Conservation (phyloP, 1,140 invertebrate genomes). For the Manduca sexta region DNA sequence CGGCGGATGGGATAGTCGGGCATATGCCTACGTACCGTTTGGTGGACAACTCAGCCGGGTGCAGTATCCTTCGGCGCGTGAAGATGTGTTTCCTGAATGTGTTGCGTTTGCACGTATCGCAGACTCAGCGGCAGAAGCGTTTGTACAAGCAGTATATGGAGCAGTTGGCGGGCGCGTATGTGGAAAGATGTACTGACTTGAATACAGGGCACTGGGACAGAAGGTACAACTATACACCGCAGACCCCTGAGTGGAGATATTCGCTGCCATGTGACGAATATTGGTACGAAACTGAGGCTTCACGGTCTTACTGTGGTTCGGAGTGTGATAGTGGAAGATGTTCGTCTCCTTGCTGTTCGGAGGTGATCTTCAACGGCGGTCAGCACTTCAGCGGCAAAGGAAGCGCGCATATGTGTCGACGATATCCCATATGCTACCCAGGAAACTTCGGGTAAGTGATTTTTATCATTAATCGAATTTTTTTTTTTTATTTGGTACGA, state of each 20-base stretch:
- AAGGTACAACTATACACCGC: slow-evolving; percentile 35
- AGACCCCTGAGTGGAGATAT: slow-evolving; percentile 51
- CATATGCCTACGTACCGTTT: slow-evolving; percentile 36
- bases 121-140: slow-evolving; percentile 66
- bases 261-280: slow-evolving; percentile 39
- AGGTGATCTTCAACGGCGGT: slow-evolving; percentile 69
- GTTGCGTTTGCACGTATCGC: slow-evolving; percentile 62
- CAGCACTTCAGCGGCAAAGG: slow-evolving; percentile 60
- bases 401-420: slow-evolving; percentile 33
- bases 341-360: slow-evolving; percentile 66
- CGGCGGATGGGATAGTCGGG: slow-evolving; percentile 19
- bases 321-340: slow-evolving; percentile 61
- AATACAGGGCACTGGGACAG: slow-evolving; percentile 35
- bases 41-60: slow-evolving; percentile 23
- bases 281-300: slow-evolving; percentile 40
- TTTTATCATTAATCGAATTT: too few species aligned
- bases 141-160: slow-evolving; percentile 71
- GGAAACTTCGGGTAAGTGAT: slow-evolving; percentile 58
- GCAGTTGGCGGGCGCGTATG: slow-evolving; percentile 58
- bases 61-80: slow-evolving; percentile 24
- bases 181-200: slow-evolving; percentile 54
- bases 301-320: slow-evolving; percentile 41
- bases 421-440: slow-evolving; percentile 51
- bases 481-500: too few species aligned
- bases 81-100: slow-evolving; percentile 71